Percentiles rank a stretch among this genome's conserved stretches.
Conservation (phyloP, 1,140 invertebrate species). For the Schmidtea mediterranea region DNA sequence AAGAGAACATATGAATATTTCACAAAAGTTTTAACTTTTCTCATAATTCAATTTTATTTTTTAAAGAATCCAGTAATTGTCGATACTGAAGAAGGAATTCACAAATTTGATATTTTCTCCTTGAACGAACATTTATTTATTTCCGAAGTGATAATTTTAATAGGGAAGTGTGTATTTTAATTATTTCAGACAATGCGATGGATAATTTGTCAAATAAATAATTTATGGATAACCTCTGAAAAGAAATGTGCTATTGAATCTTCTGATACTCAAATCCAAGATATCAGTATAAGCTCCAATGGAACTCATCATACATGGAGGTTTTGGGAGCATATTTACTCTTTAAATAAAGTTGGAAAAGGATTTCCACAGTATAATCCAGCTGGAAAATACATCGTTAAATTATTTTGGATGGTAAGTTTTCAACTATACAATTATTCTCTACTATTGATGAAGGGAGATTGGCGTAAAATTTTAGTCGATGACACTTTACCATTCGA, state of each 20-base stretch:
- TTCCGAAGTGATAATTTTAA: neutral
- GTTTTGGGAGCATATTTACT: constrained; percentile 27
- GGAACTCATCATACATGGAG: constrained; percentile 16
- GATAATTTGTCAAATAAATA: constrained; percentile 24
- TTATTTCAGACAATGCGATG: constrained; percentile 17
- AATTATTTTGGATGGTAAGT: constrained; percentile 26
- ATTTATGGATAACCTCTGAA: constrained; percentile 18
- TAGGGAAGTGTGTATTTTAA: neutral
- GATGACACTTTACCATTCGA: constrained; percentile 26
- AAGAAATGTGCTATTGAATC: constrained; percentile 11
- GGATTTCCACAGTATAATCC: constrained; percentile 22
- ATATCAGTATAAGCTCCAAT: constrained; percentile 9
- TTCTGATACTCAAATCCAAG: constrained; percentile 6
- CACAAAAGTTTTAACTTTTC: neutral
- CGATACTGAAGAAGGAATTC: too few relatives aligned
- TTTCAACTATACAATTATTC: neutral
- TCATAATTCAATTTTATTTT: neutral
- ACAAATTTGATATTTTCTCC: neutral
- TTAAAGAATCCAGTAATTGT: neutral
- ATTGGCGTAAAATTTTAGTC: constrained; percentile 26
- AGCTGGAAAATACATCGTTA: constrained; percentile 26
- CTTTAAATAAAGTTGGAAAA: constrained; percentile 23
- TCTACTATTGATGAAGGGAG: constrained; percentile 15
- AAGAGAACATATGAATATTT: neutral
- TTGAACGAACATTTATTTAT: neutral